Conservation (phyloP, 2,113 vertebrate species). For the Fulmarus glacialis region DNA sequence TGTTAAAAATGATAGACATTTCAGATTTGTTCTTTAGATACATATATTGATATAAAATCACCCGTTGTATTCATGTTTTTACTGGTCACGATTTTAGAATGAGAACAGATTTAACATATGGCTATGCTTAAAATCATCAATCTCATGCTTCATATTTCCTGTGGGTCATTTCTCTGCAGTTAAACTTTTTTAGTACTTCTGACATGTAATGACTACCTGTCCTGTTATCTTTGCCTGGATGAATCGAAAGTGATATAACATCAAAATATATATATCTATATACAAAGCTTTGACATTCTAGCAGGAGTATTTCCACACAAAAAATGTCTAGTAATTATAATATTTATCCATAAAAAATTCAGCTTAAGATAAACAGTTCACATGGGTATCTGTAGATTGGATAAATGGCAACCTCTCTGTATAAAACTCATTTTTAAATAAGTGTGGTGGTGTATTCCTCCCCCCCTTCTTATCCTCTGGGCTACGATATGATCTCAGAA, state of each 20-base stretch:
- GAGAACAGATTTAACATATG: background rate
- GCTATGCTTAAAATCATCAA: background rate
- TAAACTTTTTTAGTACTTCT: background rate
- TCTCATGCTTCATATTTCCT: background rate
- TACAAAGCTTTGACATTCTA: background rate
- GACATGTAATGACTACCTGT: background rate
- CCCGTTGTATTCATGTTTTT: background rate
- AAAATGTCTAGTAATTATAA: background rate
- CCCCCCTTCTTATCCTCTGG: no score
- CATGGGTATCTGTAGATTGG: background rate
- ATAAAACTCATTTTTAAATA: background rate
- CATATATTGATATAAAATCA: background rate
- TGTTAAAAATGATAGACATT: background rate
- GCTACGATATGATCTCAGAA: no score
- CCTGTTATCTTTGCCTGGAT: background rate
- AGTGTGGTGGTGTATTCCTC: no score
- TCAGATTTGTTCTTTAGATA: background rate
- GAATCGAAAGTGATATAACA: background rate
- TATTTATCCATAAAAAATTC: background rate
- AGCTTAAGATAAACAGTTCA: background rate
- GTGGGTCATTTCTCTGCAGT: background rate
- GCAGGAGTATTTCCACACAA: background rate
- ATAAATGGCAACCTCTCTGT: background rate
- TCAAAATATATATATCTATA: background rate
- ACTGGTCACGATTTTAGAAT: background rate